Percentiles rank a stretch among this genome's conserved stretches.
Conservation (phyloP, 2,888 invertebrate genomes). For the Lithophane ornitopus region DNA sequence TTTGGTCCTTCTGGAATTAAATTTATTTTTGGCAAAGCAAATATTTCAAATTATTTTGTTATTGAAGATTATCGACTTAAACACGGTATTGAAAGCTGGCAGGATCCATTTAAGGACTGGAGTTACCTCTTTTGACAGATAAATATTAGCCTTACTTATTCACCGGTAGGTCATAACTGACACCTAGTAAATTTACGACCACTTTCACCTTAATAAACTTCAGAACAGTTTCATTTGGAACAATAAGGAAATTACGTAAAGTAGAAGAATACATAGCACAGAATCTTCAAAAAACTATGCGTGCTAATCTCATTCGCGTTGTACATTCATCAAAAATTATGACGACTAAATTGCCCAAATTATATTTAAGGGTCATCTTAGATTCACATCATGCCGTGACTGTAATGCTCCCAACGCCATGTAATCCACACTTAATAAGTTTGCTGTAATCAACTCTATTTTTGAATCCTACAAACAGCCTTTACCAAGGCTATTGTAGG, state of each 20-base stretch:
- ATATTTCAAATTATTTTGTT: not conserved
- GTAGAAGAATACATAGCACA: slow-evolving; percentile 37
- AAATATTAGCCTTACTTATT: not conserved
- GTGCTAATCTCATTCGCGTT: slow-evolving; percentile 35
- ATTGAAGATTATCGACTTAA: not conserved
- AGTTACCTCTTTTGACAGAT: not conserved
- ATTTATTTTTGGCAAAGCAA: not conserved
- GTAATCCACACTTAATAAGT: slow-evolving; percentile 33
- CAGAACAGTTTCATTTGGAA: slow-evolving; percentile 43
- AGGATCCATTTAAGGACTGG: not conserved
- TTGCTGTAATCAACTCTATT: slow-evolving; percentile 35
- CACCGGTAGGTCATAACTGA: slow-evolving; percentile 2
- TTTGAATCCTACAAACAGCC: slow-evolving; percentile 36
- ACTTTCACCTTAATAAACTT: slow-evolving; percentile 30
- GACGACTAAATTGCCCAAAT: slow-evolving; percentile 53
- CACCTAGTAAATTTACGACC: slow-evolving; percentile 7
- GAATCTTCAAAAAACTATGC: slow-evolving; percentile 43
- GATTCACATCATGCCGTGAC: slow-evolving; percentile 47
- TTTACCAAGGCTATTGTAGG: slow-evolving; percentile 37
- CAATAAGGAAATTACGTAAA: slow-evolving; percentile 47
- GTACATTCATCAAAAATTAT: slow-evolving; percentile 50
- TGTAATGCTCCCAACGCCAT: slow-evolving; percentile 7
- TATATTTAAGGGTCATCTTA: slow-evolving; percentile 46
- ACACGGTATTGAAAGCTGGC: not conserved
- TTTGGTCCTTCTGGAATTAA: slow-evolving; percentile 2